Conservation (phyloP, 2,888 invertebrate species). For the Parthenolecanium corni region DNA sequence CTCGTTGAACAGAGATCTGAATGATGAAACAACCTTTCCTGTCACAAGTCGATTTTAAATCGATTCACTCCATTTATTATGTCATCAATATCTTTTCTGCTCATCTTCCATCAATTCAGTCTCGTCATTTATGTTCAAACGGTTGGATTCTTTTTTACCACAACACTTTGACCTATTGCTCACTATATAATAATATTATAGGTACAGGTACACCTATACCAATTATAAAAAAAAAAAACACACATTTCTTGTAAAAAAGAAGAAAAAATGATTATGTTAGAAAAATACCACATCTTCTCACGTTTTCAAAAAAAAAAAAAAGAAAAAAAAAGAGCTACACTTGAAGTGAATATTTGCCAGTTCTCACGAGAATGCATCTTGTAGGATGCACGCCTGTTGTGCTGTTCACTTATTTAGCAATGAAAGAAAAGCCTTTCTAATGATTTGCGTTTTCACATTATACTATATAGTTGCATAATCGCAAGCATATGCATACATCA, state of each 20-base stretch:
- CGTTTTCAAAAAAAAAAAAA: not conserved
- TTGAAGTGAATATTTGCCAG: slow-evolving; percentile 3
- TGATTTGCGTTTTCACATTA: slow-evolving; percentile 10
- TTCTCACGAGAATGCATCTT: slow-evolving; percentile 24
- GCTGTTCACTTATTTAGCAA: not conserved
- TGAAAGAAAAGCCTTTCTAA: slow-evolving; percentile 14
- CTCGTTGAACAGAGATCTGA: no score
- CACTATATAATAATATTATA: not conserved
- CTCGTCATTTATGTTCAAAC: not conserved
- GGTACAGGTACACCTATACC: slow-evolving; percentile 2
- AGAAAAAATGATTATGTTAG: not conserved
- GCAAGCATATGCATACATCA: slow-evolving; percentile 2
- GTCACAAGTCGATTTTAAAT: no score
- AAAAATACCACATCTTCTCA: slow-evolving; percentile 4
- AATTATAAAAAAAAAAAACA: not conserved
- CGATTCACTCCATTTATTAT: no score
- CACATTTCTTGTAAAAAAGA: no score
- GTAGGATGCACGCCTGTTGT: slow-evolving; percentile 13
- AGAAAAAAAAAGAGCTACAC: not conserved
- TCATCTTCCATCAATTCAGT: slow-evolving; percentile 9
- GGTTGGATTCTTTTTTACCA: not conserved
- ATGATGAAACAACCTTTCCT: no score
- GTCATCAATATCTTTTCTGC: no score
- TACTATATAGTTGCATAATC: not conserved
- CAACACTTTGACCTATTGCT: slow-evolving; percentile 17